Percentiles rank a stretch among this genome's conserved stretches.
These are phyloP conservation scores for Cerastis rubricosa DNA, from an alignment of 2,888 invertebrate genomes.

Conservation along the genomic window DNA sequence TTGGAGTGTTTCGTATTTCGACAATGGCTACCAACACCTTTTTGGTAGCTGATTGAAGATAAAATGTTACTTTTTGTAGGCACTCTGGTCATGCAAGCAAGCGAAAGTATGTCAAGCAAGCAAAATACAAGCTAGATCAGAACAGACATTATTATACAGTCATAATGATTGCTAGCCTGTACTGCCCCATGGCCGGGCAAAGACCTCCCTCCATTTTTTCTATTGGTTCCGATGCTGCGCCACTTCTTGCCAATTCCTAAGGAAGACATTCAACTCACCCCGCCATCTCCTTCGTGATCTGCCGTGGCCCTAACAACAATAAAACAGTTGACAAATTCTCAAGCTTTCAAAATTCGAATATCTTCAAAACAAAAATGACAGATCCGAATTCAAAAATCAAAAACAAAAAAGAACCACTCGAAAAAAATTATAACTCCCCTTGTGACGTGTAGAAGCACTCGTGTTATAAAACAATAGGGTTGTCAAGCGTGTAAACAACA, in stretches of 20 bases:
- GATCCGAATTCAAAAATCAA: conserved; percentile 55
- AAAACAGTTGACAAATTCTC: conserved; percentile 18
- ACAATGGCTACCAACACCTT: background rate
- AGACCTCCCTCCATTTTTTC: background rate
- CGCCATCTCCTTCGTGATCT: background rate
- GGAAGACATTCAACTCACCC: background rate
- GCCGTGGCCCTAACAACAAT: background rate
- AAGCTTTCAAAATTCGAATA: background rate
- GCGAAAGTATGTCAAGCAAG: too few relatives aligned
- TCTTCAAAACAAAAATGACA: conserved; percentile 26
- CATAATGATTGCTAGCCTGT: background rate
- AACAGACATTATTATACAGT: background rate
- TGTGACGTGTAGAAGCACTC: conserved; percentile 77
- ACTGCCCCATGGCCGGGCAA: background rate
- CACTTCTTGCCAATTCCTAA: background rate
- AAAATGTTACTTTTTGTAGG: background rate
- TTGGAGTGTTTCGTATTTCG: too few relatives aligned
- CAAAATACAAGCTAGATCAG: too few relatives aligned
- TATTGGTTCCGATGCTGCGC: background rate
- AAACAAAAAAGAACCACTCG: conserved; percentile 69
- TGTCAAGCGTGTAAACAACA: conserved; percentile 79
- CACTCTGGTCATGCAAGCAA: background rate
- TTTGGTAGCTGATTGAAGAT: background rate
- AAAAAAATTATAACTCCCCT: conserved; percentile 72
- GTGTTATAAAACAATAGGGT: conserved; percentile 79